Evolutionary conservation across 2,113 vertebrate genomes (phyloP), one percentile per base, ranked within the genome.

Genomic region (Copsychus sechellarum): DNA sequence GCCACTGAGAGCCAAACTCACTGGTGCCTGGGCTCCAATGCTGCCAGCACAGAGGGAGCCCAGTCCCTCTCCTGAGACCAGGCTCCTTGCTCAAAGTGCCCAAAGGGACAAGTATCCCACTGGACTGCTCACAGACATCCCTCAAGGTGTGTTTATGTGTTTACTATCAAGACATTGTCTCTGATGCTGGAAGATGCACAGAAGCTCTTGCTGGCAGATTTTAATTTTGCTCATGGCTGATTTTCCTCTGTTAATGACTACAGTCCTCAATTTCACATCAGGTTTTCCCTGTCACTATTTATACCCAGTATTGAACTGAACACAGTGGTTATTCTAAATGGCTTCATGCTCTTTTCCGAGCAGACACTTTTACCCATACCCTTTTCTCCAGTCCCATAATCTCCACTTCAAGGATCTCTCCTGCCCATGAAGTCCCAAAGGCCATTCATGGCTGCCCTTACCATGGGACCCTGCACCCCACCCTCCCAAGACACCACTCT

Each of bases 51-150:
- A 47, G 38, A 86, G 8, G 60, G 67, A 73, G 64, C 26, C 34
- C 56, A 2, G 0, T 42, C 22, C 29, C 73, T 64, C 0, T 0
- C 11, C 0, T 0, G 0, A 81, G 65, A 38, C 11, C 51, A 74
- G n/a, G 50, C 31, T 91, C 47, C n/a, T 67, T 69, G 45, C 38
- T 33, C 0, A 0, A 16, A 14, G 4, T 72, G n/a, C 17, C 73
- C 14, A 8, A 16, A 81, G 28, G 34, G 33, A 73, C 42, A 73
- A 50, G 12, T 33, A 64, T 50, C 38, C 42, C 34, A 51, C 62
- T 77, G 53, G 36, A 60, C 12, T 42, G 12, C 33, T 88, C 79
- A 61, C 11, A 54, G 50, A 78, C 8, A 36, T 66, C 25, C 15
- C n/a, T 22, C 28, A 71, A 50, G 53, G 77, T 43, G 47, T 51